Evolutionary conservation across 2,113 vertebrate species (phyloP), one percentile per base, ranked within the genome.

Genomic region (Catagonus wagneri): DNA sequence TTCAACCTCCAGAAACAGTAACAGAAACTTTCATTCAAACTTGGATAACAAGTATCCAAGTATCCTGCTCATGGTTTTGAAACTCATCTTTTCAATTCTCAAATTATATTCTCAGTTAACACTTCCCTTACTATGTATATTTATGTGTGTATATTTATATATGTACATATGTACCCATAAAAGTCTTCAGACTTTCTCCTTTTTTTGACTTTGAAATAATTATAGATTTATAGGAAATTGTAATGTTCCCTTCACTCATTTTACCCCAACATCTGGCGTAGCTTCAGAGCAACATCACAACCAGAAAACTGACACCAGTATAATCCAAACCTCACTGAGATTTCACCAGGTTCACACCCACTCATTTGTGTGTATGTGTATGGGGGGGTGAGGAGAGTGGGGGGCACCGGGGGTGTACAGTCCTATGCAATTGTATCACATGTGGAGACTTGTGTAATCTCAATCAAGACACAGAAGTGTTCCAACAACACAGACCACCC

Each of bases 131-230:
- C 10, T 32, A 34, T 23, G 12, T 29, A 13, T 29, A 68, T 16
- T 22, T 14, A n/a, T 12, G 34, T 76, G 20, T 52, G 34, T 13
- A 76, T 29, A 69, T 56, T 44, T 78, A 32, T 34, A 60, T 12
- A 36, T 44, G 14, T 34, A 15, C 13, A 15, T 14, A 60, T 1
- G 22, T 9, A 12, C 3, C 17, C 20, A 20, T 27, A 20, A 13
- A 16, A 17, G 4, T 68, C 23, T 81, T 92, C 20, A 71, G 10
- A 20, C 56, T 39, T 88, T 36, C 58, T 23, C 17, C 6, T 10
- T 20, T 34, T 74, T 96, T 23, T 56, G 44, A 54, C 71, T 74
- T 90, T 50, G 17, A 78, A 71, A 65, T 79, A 78, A 90, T 29
- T 87, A 60, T 12, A 92, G 17, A 74, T 61, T 74, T 63, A 61